These are phyloP conservation scores for Nysson spinosus DNA, from an alignment of 2,888 invertebrate species.

Conservation along the genomic window DNA sequence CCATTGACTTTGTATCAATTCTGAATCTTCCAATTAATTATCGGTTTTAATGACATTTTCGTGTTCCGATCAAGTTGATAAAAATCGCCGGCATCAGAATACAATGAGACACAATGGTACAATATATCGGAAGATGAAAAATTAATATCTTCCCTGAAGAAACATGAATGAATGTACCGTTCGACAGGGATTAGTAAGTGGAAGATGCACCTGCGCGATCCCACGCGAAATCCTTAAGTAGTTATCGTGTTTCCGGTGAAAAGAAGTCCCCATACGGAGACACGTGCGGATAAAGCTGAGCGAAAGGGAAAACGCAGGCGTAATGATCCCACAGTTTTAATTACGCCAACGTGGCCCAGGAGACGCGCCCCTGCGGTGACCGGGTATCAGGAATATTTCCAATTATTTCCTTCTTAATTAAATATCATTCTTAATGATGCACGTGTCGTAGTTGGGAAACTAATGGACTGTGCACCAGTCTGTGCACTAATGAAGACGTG, in stretches of 20 bases:
- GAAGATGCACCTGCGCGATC: constrained; percentile 57
- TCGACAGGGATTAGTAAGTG: constrained; percentile 6
- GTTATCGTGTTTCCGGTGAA: no score
- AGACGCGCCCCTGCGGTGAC: constrained; percentile 39
- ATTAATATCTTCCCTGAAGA: neutral
- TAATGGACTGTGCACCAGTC: constrained; percentile 50
- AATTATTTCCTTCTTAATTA: constrained; percentile 61
- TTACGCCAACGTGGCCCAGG: constrained; percentile 56
- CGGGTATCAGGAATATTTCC: constrained; percentile 43
- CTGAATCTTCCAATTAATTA: no score
- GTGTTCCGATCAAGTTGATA: no score
- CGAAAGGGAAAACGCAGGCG: constrained; percentile 58
- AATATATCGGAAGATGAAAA: neutral
- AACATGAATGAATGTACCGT: neutral
- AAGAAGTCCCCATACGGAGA: constrained; percentile 41
- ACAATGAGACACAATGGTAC: no score
- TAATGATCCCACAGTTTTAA: constrained; percentile 63
- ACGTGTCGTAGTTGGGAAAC: constrained; percentile 56
- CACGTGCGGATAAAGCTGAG: constrained; percentile 29
- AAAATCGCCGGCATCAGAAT: no score
- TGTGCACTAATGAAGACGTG: constrained; percentile 64
- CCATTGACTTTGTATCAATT: no score
- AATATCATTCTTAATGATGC: constrained; percentile 64
- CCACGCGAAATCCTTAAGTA: constrained; percentile 49
- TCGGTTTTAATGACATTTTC: no score